A percentile compares a stretch with the other conserved stretches of the same genome.
Conservation (phyloP, 2,888 invertebrate genomes). For the Acrobasis repandana region DNA sequence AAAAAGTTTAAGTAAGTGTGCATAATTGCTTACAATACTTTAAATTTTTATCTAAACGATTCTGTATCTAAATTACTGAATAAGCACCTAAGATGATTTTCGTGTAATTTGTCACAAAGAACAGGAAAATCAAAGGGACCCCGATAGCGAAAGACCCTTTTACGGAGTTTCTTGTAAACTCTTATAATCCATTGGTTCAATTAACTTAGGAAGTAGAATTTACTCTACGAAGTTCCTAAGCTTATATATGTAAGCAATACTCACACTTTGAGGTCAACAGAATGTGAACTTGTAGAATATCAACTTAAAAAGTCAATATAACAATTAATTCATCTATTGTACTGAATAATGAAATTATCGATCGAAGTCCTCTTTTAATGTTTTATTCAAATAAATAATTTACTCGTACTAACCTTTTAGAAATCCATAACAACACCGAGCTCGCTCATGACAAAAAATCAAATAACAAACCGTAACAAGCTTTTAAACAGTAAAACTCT, state of each 20-base stretch:
- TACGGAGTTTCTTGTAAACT: slow-evolving; percentile 30
- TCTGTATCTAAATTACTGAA: neutral
- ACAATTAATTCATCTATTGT: no score
- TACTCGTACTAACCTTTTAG: no score
- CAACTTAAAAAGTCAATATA: no score
- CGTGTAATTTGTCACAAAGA: slow-evolving; percentile 62
- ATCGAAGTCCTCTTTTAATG: no score
- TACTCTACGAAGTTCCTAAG: no score
- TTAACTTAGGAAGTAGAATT: neutral
- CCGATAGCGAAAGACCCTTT: slow-evolving; percentile 51
- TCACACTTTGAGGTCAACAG: no score
- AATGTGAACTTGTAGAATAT: no score
- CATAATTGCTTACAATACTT: no score
- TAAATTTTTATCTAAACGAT: neutral
- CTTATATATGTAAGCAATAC: no score
- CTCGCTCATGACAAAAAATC: neutral
- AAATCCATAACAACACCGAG: neutral
- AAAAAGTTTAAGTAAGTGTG: no score
- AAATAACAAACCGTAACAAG: neutral
- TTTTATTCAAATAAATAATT: no score
- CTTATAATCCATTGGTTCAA: neutral
- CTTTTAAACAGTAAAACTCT: slow-evolving; percentile 12
- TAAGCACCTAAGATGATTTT: slow-evolving; percentile 55
- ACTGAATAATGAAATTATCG: no score
- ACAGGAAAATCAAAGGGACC: slow-evolving; percentile 51